Percentiles rank a stretch among this genome's conserved stretches.
phyloP scores from a whole-genome alignment of 2,797 vertebrate species.

The Hydrocynus forskahlii region DNA sequence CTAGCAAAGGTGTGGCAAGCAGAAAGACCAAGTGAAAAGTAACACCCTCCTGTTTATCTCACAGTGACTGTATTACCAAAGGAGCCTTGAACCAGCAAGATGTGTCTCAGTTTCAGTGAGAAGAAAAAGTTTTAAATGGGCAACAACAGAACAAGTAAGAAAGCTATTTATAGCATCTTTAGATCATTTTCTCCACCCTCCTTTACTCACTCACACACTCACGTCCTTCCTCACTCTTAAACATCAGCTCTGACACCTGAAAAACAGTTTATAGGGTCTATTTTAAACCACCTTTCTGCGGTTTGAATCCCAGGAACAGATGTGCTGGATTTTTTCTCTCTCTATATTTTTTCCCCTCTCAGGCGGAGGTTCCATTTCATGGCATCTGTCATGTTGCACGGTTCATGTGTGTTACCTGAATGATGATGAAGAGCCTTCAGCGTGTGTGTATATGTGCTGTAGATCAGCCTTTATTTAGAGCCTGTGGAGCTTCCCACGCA shows the following conservation, averaged over 20 bases:
- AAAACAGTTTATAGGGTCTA: neutral
- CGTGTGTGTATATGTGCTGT: neutral
- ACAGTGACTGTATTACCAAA: neutral
- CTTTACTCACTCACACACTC: no score
- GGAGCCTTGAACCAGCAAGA: neutral
- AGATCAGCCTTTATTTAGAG: neutral
- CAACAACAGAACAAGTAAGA: no score
- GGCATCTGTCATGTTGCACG: conserved; percentile 25
- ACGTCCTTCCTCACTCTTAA: no score
- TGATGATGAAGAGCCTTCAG: conserved; percentile 5
- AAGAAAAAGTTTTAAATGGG: no score
- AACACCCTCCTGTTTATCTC: neutral
- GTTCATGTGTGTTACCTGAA: neutral
- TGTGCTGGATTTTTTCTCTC: conserved; percentile 13
- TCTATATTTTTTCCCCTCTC: conserved; percentile 31
- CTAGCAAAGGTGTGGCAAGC: no score
- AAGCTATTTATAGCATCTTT: neutral
- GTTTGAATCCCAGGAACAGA: neutral
- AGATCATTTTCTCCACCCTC: neutral
- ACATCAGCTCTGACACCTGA: neutral
- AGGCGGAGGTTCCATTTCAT: conserved; percentile 17
- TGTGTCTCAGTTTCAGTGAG: no score
- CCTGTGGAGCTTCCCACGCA: neutral
- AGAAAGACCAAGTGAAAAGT: no score
- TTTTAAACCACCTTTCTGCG: neutral